Evolutionary conservation across 2,797 vertebrate species (phyloP).

Genomic region (Acanthopagrus latus): DNA sequence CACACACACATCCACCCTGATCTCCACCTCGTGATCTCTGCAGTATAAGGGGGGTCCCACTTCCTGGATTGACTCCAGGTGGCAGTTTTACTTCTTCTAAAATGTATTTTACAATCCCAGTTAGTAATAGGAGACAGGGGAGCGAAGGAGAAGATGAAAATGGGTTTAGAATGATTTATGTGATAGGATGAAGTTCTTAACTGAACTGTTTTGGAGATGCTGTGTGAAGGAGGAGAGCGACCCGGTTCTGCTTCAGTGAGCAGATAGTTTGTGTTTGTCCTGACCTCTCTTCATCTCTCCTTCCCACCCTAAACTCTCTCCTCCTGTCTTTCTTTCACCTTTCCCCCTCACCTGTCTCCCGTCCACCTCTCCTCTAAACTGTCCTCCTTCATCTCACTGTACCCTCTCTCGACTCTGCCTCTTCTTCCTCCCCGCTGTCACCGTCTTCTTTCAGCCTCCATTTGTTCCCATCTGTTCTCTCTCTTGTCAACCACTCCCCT

Average conservation of each 20-base stretch:
- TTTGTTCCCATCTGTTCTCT: neutral
- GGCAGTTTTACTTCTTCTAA: neutral
- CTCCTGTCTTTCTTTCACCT: conserved; percentile 7
- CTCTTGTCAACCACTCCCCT: neutral
- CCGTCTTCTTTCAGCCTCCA: neutral
- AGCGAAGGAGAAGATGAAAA: neutral
- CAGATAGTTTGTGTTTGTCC: conserved; percentile 29
- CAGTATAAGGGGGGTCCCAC: neutral
- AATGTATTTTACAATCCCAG: neutral
- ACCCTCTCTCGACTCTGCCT: neutral
- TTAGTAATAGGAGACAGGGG: neutral
- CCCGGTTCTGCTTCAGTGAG: conserved; percentile 33
- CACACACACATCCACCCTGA: neutral
- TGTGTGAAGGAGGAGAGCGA: neutral
- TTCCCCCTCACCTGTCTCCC: neutral
- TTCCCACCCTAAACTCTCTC: conserved; percentile 8
- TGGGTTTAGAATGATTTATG: conserved; percentile 1
- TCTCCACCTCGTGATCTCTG: neutral
- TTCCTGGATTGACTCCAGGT: neutral
- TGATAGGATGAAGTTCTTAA: neutral
- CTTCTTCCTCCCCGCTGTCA: neutral
- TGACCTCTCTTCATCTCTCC: neutral
- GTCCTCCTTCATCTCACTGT: too few relatives aligned
- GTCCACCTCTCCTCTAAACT: neutral
- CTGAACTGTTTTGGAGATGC: neutral